Evolutionary conservation across 2,797 vertebrate genomes (phyloP).

Genomic region (Clarias laeviceps): DNA sequence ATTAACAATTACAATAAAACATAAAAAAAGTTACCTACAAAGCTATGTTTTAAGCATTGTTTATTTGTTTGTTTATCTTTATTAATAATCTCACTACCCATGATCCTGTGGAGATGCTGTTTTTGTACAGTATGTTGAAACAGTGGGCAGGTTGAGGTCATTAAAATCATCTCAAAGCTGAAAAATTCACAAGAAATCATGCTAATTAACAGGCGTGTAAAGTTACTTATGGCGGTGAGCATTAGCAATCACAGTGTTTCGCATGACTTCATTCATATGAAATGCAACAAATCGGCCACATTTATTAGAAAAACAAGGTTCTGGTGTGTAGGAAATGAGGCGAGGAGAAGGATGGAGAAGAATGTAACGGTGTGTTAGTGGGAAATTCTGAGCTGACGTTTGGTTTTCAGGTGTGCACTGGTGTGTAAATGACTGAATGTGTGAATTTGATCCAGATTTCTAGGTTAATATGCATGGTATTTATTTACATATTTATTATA

Average conservation of each 20-base stretch:
- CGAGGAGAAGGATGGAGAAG: not conserved
- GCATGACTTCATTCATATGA: not conserved
- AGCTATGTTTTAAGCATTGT: not conserved
- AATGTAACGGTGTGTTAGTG: not conserved
- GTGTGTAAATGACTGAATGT: not conserved
- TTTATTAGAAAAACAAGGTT: not conserved
- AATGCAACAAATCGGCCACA: not conserved
- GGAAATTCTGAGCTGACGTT: not conserved
- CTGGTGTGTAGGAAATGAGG: not conserved
- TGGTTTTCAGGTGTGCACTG: not conserved
- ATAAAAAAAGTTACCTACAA: not conserved
- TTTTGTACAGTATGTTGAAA: not conserved
- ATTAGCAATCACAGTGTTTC: not conserved
- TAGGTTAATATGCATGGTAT: not conserved
- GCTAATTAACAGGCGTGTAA: not conserved
- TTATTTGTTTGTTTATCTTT: not conserved
- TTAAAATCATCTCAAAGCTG: not conserved
- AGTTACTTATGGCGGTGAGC: no score
- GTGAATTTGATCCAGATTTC: not conserved
- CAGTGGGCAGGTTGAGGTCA: not conserved
- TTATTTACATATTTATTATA: not conserved
- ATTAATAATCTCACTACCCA: not conserved
- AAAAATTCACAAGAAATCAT: not conserved
- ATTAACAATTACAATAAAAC: not conserved
- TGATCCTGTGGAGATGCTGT: not conserved